Conservation (phyloP, 2,888 invertebrate species). For the Schrankia costaestrigalis region DNA sequence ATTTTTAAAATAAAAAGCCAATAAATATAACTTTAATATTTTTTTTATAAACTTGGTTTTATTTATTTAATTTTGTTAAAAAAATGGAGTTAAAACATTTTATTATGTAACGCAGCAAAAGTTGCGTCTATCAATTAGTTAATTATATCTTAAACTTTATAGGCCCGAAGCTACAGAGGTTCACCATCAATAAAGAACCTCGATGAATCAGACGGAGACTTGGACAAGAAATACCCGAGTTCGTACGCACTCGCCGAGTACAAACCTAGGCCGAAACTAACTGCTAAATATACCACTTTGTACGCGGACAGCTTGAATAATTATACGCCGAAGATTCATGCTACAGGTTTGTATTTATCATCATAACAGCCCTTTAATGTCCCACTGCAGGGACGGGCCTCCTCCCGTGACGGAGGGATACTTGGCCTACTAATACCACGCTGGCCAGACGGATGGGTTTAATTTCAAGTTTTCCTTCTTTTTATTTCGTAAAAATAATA, state of each 20-base stretch:
- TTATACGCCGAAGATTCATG: constrained; percentile 41
- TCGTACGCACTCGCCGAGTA: constrained; percentile 55
- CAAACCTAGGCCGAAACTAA: constrained; percentile 62
- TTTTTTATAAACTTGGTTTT: no score
- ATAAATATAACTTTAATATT: background rate
- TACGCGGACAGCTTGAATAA: constrained; percentile 71
- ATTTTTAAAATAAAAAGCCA: no score
- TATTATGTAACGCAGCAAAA: no score
- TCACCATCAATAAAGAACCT: constrained; percentile 72
- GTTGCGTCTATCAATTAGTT: background rate
- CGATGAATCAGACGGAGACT: constrained; percentile 71
- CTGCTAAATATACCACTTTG: constrained; percentile 65
- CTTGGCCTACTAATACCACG: no score
- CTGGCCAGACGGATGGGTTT: no score
- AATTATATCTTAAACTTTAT: constrained; percentile 1
- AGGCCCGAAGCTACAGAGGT: constrained; percentile 71
- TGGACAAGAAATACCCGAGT: constrained; percentile 64
- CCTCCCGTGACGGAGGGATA: no score
- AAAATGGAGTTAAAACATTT: no score
- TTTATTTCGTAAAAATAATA: no score
- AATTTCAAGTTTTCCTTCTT: no score
- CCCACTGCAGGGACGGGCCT: no score
- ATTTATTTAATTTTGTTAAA: no score
- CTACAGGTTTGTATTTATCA: constrained; percentile 4
- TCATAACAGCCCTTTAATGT: no score